Base-by-base conservation (phyloP, 2,888 invertebrate species). In the Lasioglossum figueresi region DNA sequence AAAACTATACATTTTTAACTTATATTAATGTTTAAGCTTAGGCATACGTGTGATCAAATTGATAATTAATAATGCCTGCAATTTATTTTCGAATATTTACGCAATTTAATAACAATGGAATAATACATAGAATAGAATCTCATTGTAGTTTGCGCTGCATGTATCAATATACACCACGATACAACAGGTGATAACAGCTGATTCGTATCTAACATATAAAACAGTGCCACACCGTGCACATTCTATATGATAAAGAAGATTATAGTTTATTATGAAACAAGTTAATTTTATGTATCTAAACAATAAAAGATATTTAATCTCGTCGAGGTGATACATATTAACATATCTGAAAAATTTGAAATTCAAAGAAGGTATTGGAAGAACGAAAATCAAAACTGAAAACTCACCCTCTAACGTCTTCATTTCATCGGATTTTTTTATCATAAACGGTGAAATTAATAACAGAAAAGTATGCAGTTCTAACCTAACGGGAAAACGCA, bases 111-210 rank as follows among this genome's bases (percentile, higher is more conserved):
- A 34, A n/a, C 10, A 19, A 6, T 52, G 16, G 12, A 31, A 63
- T n/a, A 63, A 45, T 23, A n/a, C n/a, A 27, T 45, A 74, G 8
- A 40, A 68, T 45, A 56, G 56, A 82, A 82, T 80, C 45, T 16
- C 52, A 80, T 82, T 82, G 45, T 37, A 74, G 31, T n/a, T 43
- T 70, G 48, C 4, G 37, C 23, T 31, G 5, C 45, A 73, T 52
- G 43, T 80, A 74, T 70, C n/a, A 68, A 80, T 82, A 70, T 63
- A 70, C 37, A 75, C 59, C 31, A 19, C 40, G 48, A 80, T 40
- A 82, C 85, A 85, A 85, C 85, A 85, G 85, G 85, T 85, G 85
- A 83, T 79, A 85, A 80, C 85, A 85, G 85, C 84, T 85, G 85
- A 85, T 80, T 84, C 76, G 4, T 80, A 63, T 71, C 37, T 70